phyloP scores from a whole-genome alignment of 2,113 vertebrate species.

The Acrocephalus arundinaceus region DNA sequence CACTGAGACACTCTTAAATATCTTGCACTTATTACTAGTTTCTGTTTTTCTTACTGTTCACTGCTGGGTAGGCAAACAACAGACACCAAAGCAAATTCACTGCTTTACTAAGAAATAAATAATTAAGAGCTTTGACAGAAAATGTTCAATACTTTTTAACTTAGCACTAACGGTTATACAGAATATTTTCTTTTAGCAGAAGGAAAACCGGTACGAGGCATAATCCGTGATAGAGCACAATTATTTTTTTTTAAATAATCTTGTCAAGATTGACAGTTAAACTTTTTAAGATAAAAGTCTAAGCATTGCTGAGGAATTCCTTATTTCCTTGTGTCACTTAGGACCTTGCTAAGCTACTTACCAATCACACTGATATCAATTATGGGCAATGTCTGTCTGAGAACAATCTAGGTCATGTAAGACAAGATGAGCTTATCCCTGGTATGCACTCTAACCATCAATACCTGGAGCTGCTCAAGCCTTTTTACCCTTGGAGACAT shows the following conservation, averaged over 20 bases:
- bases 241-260: not conserved
- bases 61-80: not conserved
- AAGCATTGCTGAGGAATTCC: not conserved
- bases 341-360: not conserved
- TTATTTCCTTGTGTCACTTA: not conserved
- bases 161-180: not conserved
- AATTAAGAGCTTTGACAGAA: not conserved
- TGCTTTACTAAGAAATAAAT: not conserved
- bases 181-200: not conserved
- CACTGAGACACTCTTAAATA: not conserved
- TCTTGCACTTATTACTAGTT: not conserved
- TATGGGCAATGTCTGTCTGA: not conserved
- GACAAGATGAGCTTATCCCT: not conserved
- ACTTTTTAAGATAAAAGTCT: not conserved
- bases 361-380: not conserved
- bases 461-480: not conserved
- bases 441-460: not conserved
- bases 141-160: not conserved
- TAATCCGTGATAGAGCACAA: not conserved
- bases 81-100: not conserved
- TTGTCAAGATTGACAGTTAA: not conserved
- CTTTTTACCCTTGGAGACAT: not conserved
- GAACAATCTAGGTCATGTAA: not conserved
- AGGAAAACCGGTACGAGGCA: not conserved
- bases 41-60: not conserved